Percentiles rank a stretch among this genome's conserved stretches.
phyloP scores from a whole-genome alignment of 2,113 vertebrate species.

The Mustela lutreola region DNA sequence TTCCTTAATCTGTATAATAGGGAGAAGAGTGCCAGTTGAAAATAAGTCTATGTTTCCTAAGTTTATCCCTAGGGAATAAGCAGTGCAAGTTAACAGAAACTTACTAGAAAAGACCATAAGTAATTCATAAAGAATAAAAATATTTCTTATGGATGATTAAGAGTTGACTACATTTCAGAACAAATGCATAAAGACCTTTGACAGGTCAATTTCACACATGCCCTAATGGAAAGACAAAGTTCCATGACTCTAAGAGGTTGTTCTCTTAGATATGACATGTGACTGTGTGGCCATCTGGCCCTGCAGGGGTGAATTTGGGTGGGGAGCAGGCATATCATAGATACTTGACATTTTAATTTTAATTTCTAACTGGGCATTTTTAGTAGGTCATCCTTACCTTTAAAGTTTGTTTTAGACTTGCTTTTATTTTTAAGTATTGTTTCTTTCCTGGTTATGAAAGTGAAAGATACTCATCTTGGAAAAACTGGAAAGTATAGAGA shows the following conservation, averaged over 20 bases:
- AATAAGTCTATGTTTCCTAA: not conserved
- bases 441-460: conserved; percentile 66
- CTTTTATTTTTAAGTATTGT: conserved; percentile 70
- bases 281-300: not conserved
- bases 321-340: not conserved
- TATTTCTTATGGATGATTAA: not conserved
- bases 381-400: conserved; percentile 46
- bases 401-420: conserved; percentile 64
- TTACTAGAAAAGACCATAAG: conserved; percentile 7
- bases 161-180: conserved; percentile 16
- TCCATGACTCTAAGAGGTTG: not conserved
- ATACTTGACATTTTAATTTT: not conserved
- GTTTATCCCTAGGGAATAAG: conserved; percentile 17
- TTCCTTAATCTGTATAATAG: not conserved
- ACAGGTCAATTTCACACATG: not conserved
- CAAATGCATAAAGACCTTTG: not conserved
- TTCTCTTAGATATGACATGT: not conserved
- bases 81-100: not conserved
- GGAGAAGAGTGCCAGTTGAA: not conserved
- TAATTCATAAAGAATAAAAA: conserved; percentile 15
- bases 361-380: conserved; percentile 38
- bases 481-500: conserved; percentile 66
- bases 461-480: conserved; percentile 63
- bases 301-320: not conserved
- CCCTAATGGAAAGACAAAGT: not conserved